These are phyloP conservation scores for Notodonta dromedarius DNA, from an alignment of 2,888 invertebrate species.

Conservation along the genomic window DNA sequence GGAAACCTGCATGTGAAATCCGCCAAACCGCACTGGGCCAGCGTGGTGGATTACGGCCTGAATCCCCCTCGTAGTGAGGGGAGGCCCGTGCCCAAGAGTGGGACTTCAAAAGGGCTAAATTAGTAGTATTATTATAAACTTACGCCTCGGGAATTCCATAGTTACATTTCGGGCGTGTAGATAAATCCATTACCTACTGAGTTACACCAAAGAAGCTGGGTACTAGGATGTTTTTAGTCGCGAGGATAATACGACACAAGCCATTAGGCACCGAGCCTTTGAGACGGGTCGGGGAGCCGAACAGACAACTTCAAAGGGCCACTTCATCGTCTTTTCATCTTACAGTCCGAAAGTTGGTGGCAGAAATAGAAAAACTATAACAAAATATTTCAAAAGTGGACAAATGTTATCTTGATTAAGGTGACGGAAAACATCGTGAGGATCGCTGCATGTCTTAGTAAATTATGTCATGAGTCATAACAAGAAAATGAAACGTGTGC, in stretches of 20 bases:
- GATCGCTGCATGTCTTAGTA: too few species aligned
- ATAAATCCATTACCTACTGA: slow-evolving; percentile 41
- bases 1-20: too few species aligned
- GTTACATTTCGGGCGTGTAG: not conserved
- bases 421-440: too few species aligned
- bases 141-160: not conserved
- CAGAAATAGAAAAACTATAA: not conserved
- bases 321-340: slow-evolving; percentile 70
- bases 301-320: slow-evolving; percentile 59
- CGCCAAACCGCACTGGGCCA: too few species aligned
- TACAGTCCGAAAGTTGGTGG: slow-evolving; percentile 6
- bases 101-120: too few species aligned
- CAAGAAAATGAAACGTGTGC: too few species aligned
- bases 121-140: not conserved
- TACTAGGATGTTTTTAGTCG: slow-evolving; percentile 42
- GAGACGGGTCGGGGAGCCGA: slow-evolving; percentile 64
- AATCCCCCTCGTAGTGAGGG: too few species aligned
- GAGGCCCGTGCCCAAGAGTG: too few species aligned
- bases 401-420: too few species aligned
- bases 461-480: too few species aligned
- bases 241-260: slow-evolving; percentile 59
- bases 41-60: too few species aligned
- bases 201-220: slow-evolving; percentile 30
- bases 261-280: slow-evolving; percentile 67
- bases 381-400: too few species aligned